Percentiles rank a stretch among this genome's conserved stretches.
Conservation (phyloP, 2,888 invertebrate species). For the Lasioglossum calceatum region DNA sequence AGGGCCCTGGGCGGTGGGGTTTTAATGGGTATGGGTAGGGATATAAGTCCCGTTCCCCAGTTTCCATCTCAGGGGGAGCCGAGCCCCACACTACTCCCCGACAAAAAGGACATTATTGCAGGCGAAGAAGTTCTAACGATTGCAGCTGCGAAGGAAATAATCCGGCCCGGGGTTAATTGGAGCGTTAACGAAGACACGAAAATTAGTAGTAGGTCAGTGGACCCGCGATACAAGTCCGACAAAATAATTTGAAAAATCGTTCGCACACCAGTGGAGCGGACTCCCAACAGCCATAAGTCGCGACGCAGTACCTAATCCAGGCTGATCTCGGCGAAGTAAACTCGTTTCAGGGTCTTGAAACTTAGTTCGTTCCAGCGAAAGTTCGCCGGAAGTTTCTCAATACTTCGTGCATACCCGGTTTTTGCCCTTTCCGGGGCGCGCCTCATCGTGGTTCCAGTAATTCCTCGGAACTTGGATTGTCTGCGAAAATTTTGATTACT, state of each 20-base stretch:
- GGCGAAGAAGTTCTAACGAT: no score
- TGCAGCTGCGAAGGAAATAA: no score
- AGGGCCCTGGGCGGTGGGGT: no score
- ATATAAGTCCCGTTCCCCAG: no score
- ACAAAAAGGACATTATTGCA: no score
- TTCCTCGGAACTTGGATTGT: conserved; percentile 44
- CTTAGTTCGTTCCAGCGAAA: conserved; percentile 62
- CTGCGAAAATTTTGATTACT: conserved; percentile 21
- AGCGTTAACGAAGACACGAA: not conserved
- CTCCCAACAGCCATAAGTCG: conserved; percentile 40
- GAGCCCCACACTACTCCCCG: no score
- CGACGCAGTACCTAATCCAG: conserved; percentile 46
- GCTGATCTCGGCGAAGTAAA: conserved; percentile 58
- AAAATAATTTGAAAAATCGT: conserved; percentile 13
- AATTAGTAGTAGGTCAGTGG: not conserved
- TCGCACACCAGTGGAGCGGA: not conserved
- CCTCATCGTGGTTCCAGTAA: not conserved
- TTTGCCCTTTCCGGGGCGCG: conserved; percentile 17
- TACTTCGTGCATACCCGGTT: conserved; percentile 39
- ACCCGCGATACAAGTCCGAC: not conserved
- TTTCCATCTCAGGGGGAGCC: no score
- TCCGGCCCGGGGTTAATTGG: not conserved
- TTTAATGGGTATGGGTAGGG: no score
- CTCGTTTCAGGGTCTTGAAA: conserved; percentile 60
- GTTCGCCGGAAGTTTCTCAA: conserved; percentile 54